Evolutionary conservation across 2,113 vertebrate genomes (phyloP), one percentile per base, ranked within the genome.

Genomic region (Pachyramphus minor): DNA sequence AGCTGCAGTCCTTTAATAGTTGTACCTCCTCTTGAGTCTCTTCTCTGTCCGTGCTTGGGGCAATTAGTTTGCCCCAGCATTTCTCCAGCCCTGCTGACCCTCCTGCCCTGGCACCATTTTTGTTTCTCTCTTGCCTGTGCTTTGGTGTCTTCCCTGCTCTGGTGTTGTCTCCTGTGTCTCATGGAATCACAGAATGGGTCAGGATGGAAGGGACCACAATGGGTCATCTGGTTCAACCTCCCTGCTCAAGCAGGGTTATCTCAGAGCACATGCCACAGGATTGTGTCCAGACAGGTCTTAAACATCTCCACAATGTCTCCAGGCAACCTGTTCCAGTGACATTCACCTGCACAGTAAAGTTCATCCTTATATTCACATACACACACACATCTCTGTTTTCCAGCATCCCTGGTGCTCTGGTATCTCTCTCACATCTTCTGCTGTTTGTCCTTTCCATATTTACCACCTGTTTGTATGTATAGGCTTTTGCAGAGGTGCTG

Each of bases 1-100:
- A 44, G 4, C 41, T 0, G 0, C 49, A 23, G 30, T 41, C 28
- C 18, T 66, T 87, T 25, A 33, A 9, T 35, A 52, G 23, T 27
- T 2, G 1, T 53, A 17, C 19, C 30, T 67, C 35, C 44, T 78
- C 45, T 20, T 6, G 21, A 37, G 31, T n/a, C 47, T 59, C 28
- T 35, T 49, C 44, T 31, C 53, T 56, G 4, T 67, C 24, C 11
- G 7, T 83, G 59, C 64, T 50, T 50, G 18, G 49, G 15, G 22
- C 73, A 87, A 59, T 53, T 50, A 1, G 3, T 80, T 59, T 73
- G 44, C 42, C 44, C 55, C 47, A 60, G 50, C 6, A 21, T 73
- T 71, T 69, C 64, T 84, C 23, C 49, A 73, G 44, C 22, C 24
- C 14, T 16, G 7, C 35, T 49, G 45, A 33, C 23, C 31, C 62